Conservation (phyloP, 23 tunicate species). For the Styela clava region DNA sequence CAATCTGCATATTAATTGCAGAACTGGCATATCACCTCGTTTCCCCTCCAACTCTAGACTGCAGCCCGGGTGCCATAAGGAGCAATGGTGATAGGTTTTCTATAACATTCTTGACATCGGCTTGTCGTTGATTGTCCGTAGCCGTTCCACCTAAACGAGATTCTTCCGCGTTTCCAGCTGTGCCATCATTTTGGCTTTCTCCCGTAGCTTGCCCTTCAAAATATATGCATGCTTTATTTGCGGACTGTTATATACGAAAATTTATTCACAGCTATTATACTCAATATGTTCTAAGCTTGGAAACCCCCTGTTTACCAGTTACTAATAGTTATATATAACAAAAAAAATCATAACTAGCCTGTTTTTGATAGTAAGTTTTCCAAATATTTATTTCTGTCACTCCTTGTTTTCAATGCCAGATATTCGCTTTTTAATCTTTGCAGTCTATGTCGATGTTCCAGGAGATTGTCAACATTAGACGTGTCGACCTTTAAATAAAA, state of each 20-base stretch:
- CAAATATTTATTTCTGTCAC: slow-evolving; percentile 45
- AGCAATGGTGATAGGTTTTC: slow-evolving; percentile 56
- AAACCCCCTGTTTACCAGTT: too few species aligned
- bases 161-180: slow-evolving; percentile 21
- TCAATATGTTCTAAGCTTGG: too few species aligned
- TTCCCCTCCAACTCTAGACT: slow-evolving; percentile 20
- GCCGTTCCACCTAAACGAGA: neutral
- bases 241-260: too few species aligned
- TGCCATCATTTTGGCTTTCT: slow-evolving; percentile 34
- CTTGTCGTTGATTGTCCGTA: slow-evolving; percentile 37
- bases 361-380: slow-evolving; percentile 35
- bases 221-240: too few species aligned
- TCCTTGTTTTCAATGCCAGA: slow-evolving; percentile 40
- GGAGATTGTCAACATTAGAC: slow-evolving; percentile 37
- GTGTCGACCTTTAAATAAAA: slow-evolving; percentile 25
- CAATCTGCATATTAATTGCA: too few species aligned
- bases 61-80: slow-evolving; percentile 61
- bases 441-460: slow-evolving; percentile 40
- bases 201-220: slow-evolving; percentile 14
- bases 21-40: neutral
- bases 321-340: too few species aligned
- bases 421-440: slow-evolving; percentile 38
- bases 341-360: slow-evolving; percentile 18
- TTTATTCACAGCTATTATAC: too few species aligned
- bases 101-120: slow-evolving; percentile 41